Base-by-base conservation (phyloP, 2,888 invertebrate genomes). In the Apomyelois bistriatella region DNA sequence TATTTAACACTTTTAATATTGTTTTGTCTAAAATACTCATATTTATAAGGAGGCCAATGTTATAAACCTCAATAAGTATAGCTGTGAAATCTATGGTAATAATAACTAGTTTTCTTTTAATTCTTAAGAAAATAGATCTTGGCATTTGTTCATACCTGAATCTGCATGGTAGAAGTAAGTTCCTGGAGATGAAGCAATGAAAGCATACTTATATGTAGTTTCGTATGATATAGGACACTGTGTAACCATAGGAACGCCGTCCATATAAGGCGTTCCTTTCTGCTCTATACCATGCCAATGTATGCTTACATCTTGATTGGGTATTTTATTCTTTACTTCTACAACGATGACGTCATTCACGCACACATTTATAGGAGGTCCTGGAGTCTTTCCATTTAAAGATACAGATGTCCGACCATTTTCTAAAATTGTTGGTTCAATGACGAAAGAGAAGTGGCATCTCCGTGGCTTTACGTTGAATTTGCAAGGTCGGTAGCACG, bases 241-340 rank as follows among this genome's bases (percentile, higher is more conserved):
- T 0, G 95, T 94, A n/a, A 95, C 86, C 91, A 94, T 92, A 0
- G 95, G 94, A 3, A 93, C 94, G 1, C 95, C 95, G 62, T 95
- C 95, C 94, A 95, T 95, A 66, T 91, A 93, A 0, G 94, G 94
- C 1, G 94, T 92, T 28, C 92, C 92, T 65, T 90, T 79, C 76
- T 93, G 92, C 28, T 85, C 82, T 3, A 91, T 54, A 0, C 96
- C 96, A 68, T 95, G 94, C 95, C 96, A 96, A 72, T 96, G 96
- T 8, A 96, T 85, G 6, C 94, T 91, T 0, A 94, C 77, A 48
- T 93, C 93, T 68, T 94, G 93, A 22, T 93, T 93, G 0, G 93
- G 92, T 52, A 96, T 83, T 64, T 91, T 92, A 69, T 96, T 96
- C 48, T 91, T 86, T 0, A 96, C 94, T 72, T 95, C 94, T 0